A percentile compares a stretch with the other conserved stretches of the same genome.
Conservation (phyloP, 2,797 vertebrate species). For the Sebastes goodei region DNA sequence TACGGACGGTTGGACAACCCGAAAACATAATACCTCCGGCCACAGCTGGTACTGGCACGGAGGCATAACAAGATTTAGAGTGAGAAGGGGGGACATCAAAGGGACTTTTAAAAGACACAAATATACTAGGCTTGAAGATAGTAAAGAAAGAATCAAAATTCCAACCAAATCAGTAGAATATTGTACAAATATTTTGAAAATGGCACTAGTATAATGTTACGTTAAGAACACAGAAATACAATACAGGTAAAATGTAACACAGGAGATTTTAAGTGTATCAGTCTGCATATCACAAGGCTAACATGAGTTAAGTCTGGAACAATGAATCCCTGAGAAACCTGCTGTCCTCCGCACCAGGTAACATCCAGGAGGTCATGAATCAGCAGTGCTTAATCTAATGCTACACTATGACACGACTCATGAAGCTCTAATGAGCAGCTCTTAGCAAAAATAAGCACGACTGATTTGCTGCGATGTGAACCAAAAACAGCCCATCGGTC, state of each 20-base stretch:
- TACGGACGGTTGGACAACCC: too few relatives aligned
- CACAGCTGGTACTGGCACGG: too few relatives aligned
- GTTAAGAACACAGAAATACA: background rate
- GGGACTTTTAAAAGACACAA: background rate
- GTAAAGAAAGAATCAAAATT: background rate
- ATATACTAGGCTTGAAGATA: background rate
- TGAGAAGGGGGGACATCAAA: background rate
- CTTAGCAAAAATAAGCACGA: slow-evolving; percentile 6
- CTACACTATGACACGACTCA: background rate
- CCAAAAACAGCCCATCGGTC: slow-evolving; percentile 15
- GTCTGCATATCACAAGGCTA: background rate
- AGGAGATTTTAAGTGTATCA: background rate
- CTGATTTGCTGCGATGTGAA: background rate
- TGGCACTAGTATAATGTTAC: background rate
- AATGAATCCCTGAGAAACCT: background rate
- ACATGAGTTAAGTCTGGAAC: background rate
- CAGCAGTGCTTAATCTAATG: slow-evolving; percentile 9
- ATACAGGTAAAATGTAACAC: background rate
- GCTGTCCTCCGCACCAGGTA: background rate
- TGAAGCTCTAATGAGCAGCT: slow-evolving; percentile 25
- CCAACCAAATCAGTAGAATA: background rate
- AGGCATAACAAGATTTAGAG: too few relatives aligned
- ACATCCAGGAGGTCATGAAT: slow-evolving; percentile 16
- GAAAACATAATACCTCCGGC: too few relatives aligned
- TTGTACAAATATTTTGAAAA: background rate